Evolutionary conservation across 2,797 vertebrate species (phyloP).

Genomic region (Nasua narica): DNA sequence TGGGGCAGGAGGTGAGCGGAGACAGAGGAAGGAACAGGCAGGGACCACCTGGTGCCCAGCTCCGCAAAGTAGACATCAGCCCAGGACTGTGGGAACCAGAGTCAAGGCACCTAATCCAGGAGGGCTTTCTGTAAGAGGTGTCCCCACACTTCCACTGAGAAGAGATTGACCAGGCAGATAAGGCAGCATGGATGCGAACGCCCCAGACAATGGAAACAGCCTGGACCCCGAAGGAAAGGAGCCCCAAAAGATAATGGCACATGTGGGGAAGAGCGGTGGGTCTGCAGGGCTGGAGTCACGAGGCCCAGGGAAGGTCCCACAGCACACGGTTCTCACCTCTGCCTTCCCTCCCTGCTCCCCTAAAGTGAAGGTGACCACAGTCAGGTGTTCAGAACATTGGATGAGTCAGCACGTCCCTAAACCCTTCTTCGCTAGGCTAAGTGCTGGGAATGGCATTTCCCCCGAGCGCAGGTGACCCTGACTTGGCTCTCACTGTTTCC

Average conservation of each 20-base stretch:
- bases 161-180: neutral
- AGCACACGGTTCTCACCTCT: neutral
- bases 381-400: neutral
- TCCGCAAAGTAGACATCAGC: neutral
- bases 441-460: neutral
- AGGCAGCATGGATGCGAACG: neutral
- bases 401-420: neutral
- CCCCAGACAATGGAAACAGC: neutral
- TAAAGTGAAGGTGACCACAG: neutral
- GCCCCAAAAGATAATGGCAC: neutral
- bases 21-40: neutral
- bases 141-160: neutral
- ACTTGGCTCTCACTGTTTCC: neutral
- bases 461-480: neutral
- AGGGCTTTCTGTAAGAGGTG: slow-evolving; percentile 7
- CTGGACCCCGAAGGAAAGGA: neutral
- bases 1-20: neutral
- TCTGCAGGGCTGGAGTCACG: neutral
- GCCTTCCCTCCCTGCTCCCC: neutral
- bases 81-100: neutral
- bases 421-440: neutral
- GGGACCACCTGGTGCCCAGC: neutral
- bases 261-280: neutral
- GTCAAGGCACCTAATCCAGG: neutral
- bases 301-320: neutral